Percentiles rank a stretch among this genome's conserved stretches.
These are phyloP conservation scores for Flexamia atlantica DNA, from an alignment of 2,888 invertebrate genomes.

Conservation along the genomic window DNA sequence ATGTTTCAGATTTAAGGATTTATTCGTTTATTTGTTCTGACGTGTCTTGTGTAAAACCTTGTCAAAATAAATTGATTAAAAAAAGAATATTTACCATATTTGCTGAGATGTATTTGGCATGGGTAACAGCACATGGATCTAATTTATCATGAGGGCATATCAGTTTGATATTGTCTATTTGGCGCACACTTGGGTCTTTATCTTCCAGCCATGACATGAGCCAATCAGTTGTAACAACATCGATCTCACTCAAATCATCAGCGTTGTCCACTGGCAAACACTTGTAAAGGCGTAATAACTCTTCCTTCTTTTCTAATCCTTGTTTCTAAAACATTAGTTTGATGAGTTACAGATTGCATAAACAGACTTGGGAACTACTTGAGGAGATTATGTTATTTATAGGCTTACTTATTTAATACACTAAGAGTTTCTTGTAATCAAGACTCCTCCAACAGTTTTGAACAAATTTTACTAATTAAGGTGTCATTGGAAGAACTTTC, in stretches of 20 bases:
- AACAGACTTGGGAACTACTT: no score
- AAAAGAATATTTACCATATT: conserved; percentile 70
- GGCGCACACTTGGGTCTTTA: conserved; percentile 72
- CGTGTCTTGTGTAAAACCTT: no score
- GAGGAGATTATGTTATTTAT: no score
- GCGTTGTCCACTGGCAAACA: conserved; percentile 64
- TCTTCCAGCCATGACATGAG: conserved; percentile 76
- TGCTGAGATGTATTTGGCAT: conserved; percentile 75
- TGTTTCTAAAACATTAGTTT: conserved; percentile 34
- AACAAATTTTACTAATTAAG: no score
- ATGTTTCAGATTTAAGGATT: no score
- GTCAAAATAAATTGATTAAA: no score
- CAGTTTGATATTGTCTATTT: conserved; percentile 75
- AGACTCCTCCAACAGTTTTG: no score
- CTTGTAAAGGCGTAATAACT: conserved; percentile 65
- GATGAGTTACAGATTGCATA: no score
- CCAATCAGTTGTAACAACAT: conserved; percentile 78
- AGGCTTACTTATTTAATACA: no score
- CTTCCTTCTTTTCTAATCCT: conserved; percentile 54
- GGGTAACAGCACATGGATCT: conserved; percentile 75
- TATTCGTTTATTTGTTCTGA: no score
- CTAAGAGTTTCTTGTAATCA: no score
- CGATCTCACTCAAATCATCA: conserved; percentile 71
- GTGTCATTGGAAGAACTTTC: no score
- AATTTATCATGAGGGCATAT: conserved; percentile 76